A percentile compares a stretch with the other conserved stretches of the same genome.
phyloP scores from a whole-genome alignment of 2,113 vertebrate species.

The Nyctibius bracteatus region DNA sequence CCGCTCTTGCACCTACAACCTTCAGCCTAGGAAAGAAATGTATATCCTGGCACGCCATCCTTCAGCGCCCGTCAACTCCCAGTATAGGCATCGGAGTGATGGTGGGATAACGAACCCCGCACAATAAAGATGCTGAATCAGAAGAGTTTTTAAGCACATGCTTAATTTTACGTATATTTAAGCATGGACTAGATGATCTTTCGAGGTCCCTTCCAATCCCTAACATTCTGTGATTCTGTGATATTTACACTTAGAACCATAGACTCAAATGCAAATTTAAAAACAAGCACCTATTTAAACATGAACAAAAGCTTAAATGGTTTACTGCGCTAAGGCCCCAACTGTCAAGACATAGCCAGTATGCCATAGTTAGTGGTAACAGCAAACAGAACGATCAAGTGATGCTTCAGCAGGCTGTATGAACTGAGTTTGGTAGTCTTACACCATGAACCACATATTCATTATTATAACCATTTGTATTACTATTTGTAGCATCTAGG shows the following conservation, averaged over 20 bases:
- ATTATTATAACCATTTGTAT: slow-evolving; percentile 31
- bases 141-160: not conserved
- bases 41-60: not conserved
- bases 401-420: not conserved
- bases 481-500: slow-evolving; percentile 39
- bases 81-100: fast-evolving
- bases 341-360: not conserved
- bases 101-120: not conserved
- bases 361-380: not conserved
- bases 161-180: not conserved
- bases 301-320: not conserved
- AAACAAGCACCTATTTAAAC: not conserved
- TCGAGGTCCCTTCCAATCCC: too few relatives aligned
- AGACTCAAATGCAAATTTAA: not conserved
- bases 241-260: not conserved
- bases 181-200: too few relatives aligned
- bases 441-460: not conserved
- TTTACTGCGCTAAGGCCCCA: not conserved
- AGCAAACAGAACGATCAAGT: not conserved
- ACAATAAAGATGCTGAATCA: not conserved
- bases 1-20: not conserved
- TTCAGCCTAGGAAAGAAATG: not conserved
- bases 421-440: not conserved
- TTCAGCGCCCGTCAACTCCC: not conserved
- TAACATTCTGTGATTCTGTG: too few relatives aligned